These are phyloP conservation scores for Bolborhynchus lineola DNA, from an alignment of 2,113 vertebrate species.

Conservation along the genomic window DNA sequence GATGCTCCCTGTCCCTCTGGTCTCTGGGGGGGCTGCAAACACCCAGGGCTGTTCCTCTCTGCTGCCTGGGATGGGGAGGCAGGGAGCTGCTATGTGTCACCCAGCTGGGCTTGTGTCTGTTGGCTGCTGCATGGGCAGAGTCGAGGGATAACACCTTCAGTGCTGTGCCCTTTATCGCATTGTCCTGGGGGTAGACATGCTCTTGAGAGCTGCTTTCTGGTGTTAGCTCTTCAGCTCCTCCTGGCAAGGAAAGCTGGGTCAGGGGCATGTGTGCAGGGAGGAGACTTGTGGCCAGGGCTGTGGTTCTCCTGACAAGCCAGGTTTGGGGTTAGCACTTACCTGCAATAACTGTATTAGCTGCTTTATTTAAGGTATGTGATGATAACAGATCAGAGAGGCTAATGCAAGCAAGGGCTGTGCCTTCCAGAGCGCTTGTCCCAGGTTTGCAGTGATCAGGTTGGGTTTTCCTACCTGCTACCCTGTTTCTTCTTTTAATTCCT, in stretches of 20 bases:
- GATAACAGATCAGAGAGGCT: background rate
- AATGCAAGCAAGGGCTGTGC: fast-evolving
- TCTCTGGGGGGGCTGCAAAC: background rate
- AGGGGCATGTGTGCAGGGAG: fast-evolving
- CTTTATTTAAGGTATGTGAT: background rate
- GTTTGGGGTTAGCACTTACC: background rate
- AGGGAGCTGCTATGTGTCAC: background rate
- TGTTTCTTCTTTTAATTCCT: background rate
- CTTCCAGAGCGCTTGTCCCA: background rate
- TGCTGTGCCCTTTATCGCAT: background rate
- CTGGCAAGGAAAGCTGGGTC: background rate
- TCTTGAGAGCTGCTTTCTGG: background rate
- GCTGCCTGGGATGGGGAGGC: too few species aligned
- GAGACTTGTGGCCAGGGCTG: background rate
- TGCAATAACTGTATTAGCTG: background rate
- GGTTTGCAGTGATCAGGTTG: background rate
- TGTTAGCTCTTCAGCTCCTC: background rate
- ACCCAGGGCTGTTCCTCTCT: background rate
- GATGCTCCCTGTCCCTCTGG: background rate
- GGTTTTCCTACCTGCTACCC: background rate
- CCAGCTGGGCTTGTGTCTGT: fast-evolving
- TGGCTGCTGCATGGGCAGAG: background rate
- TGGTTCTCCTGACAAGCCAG: fast-evolving
- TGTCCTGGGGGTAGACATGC: background rate
- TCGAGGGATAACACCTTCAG: background rate